These are phyloP conservation scores for Drepana arcuata DNA, from an alignment of 1,140 invertebrate genomes.

Conservation along the genomic window DNA sequence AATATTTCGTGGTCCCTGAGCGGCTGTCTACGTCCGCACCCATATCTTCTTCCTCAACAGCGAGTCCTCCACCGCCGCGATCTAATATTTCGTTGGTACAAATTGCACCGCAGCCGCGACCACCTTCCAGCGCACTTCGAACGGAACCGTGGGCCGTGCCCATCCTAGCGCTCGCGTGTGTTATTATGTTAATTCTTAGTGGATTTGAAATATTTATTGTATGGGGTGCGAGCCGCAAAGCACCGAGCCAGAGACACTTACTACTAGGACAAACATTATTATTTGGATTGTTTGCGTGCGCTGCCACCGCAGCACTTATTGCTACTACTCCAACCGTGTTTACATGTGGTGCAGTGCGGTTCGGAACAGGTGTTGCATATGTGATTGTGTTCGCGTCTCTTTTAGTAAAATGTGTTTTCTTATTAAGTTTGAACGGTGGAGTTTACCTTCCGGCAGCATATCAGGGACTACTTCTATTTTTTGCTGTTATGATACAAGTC, in stretches of 20 bases:
- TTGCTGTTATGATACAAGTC: slow-evolving; percentile 91
- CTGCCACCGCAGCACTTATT: slow-evolving; percentile 84
- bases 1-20: slow-evolving; percentile 81
- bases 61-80: slow-evolving; percentile 19
- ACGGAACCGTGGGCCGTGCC: slow-evolving; percentile 90
- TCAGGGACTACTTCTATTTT: slow-evolving; percentile 90
- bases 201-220: slow-evolving; percentile 92
- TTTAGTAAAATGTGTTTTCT: slow-evolving; percentile 94
- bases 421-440: slow-evolving; percentile 91
- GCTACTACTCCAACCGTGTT: slow-evolving; percentile 84
- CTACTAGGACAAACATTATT: slow-evolving; percentile 93
- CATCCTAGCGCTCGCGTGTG: slow-evolving; percentile 82
- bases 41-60: slow-evolving; percentile 24
- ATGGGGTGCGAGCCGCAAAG: slow-evolving; percentile 88
- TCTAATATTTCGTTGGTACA: slow-evolving; percentile 31
- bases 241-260: slow-evolving; percentile 86
- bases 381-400: slow-evolving; percentile 92
- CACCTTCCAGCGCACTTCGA: slow-evolving; percentile 69
- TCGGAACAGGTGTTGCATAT: slow-evolving; percentile 89
- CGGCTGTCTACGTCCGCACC: slow-evolving; percentile 39
- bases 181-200: slow-evolving; percentile 85
- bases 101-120: slow-evolving; percentile 20
- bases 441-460: slow-evolving; percentile 95
- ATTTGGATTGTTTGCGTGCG: slow-evolving; percentile 88
- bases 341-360: slow-evolving; percentile 87